Evolutionary conservation across 1,140 invertebrate species (phyloP).

Genomic region (Brachionus manjavacas): DNA sequence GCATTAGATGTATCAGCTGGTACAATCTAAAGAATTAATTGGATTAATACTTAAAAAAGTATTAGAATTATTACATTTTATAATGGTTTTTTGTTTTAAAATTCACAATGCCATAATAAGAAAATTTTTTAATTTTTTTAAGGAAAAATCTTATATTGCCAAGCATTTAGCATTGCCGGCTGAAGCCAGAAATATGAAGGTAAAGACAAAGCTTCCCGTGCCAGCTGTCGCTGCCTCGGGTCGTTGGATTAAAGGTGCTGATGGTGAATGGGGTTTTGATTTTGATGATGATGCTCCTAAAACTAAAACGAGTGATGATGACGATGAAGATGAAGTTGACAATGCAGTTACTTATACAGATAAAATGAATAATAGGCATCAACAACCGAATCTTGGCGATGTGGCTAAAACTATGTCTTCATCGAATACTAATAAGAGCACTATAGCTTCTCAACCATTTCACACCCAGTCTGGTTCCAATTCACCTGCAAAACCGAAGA

Average conservation of each 20-base stretch:
- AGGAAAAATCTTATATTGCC: conserved; percentile 44
- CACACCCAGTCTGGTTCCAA: not conserved
- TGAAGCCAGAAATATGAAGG: conserved; percentile 24
- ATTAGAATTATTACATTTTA: not conserved
- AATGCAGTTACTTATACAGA: not conserved
- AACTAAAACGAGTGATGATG: not conserved
- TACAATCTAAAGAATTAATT: no score
- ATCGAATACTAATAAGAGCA: not conserved
- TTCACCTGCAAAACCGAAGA: not conserved
- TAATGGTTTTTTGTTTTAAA: not conserved
- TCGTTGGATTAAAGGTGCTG: conserved; percentile 33
- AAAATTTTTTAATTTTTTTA: not conserved
- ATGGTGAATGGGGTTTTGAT: conserved; percentile 41
- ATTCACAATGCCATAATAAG: no score
- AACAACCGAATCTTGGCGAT: conserved; percentile 3
- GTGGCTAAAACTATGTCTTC: not conserved
- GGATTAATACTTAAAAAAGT: no score
- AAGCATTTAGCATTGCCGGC: conserved; percentile 21
- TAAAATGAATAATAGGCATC: not conserved
- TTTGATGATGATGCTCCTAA: conserved; percentile 3
- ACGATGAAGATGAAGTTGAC: not conserved
- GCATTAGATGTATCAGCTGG: no score
- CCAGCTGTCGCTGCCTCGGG: not conserved
- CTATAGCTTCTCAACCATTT: not conserved
- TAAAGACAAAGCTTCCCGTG: not conserved